Conservation (phyloP, 92 coral and sea anemone species). For the Heliopora coerulea region DNA sequence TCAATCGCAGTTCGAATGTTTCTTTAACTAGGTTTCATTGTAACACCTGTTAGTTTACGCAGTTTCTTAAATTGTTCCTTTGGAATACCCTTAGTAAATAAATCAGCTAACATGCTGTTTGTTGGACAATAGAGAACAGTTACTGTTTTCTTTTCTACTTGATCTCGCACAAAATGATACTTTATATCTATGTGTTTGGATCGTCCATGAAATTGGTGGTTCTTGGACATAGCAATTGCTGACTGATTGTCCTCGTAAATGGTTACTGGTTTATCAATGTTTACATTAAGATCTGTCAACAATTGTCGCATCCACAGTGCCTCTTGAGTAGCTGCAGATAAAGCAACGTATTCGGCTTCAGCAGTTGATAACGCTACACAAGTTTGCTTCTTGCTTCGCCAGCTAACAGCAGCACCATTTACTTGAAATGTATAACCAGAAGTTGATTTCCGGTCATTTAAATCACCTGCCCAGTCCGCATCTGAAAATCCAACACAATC, state of each 20-base stretch:
- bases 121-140: conserved; percentile 31
- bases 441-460: conserved; percentile 58
- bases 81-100: conserved; percentile 33
- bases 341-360: conserved; percentile 9
- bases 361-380: conserved; percentile 69
- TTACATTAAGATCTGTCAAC: not conserved
- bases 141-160: conserved; percentile 23
- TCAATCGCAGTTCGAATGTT: conserved; percentile 28
- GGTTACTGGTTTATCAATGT: not conserved
- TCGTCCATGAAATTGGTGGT: conserved; percentile 1
- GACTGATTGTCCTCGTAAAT: conserved; percentile 5
- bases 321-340: conserved; percentile 25
- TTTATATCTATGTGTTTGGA: not conserved
- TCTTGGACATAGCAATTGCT: not conserved
- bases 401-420: conserved; percentile 58
- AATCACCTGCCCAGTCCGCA: conserved; percentile 64
- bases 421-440: conserved; percentile 59
- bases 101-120: conserved; percentile 30
- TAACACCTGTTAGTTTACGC: conserved; percentile 17
- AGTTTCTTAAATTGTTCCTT: conserved; percentile 25
- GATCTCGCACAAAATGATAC: conserved; percentile 13
- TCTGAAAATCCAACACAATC: conserved; percentile 59
- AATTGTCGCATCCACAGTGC: conserved; percentile 7
- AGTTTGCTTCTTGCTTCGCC: conserved; percentile 66
- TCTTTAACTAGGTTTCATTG: not conserved